A percentile compares a stretch with the other conserved stretches of the same genome.
Evolutionary conservation across 2,888 invertebrate species (phyloP).

Genomic region (Romanomermis culicivorax): DNA sequence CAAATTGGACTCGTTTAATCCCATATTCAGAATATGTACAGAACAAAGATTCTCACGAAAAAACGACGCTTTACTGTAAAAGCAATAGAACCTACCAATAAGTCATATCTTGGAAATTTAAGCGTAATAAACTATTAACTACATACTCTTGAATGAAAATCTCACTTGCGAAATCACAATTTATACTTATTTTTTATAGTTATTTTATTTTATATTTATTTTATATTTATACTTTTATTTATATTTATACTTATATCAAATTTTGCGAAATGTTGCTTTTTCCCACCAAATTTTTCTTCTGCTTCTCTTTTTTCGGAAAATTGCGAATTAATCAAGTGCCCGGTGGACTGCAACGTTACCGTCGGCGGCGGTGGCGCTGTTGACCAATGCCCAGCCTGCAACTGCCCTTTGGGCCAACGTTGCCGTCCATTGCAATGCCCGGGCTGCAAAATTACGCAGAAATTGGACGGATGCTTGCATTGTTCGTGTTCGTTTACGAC

Average conservation of each 20-base stretch:
- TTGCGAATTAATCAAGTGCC: not conserved
- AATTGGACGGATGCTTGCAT: not conserved
- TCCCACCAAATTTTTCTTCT: too few species aligned
- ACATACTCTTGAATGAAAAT: too few species aligned
- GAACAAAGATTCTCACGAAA: too few species aligned
- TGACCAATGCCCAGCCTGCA: not conserved
- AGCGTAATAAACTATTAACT: too few species aligned
- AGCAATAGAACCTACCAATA: too few species aligned
- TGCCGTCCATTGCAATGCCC: not conserved
- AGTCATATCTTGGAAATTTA: too few species aligned
- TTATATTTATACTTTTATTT: not conserved
- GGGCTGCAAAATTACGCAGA: not conserved
- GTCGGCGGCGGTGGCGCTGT: not conserved
- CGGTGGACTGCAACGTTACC: conserved; percentile 1
- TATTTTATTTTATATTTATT: too few species aligned
- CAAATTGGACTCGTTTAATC: too few species aligned
- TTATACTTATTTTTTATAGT: too few species aligned
- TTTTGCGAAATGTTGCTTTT: not conserved
- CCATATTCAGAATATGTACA: too few species aligned
- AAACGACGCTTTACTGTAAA: too few species aligned
- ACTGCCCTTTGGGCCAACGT: not conserved
- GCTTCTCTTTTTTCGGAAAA: not conserved
- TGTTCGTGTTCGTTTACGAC: not conserved
- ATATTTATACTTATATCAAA: not conserved
- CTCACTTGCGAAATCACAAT: too few species aligned